These are phyloP conservation scores for Propithecus coquereli DNA, from an alignment of 2,113 vertebrate genomes.

Conservation along the genomic window DNA sequence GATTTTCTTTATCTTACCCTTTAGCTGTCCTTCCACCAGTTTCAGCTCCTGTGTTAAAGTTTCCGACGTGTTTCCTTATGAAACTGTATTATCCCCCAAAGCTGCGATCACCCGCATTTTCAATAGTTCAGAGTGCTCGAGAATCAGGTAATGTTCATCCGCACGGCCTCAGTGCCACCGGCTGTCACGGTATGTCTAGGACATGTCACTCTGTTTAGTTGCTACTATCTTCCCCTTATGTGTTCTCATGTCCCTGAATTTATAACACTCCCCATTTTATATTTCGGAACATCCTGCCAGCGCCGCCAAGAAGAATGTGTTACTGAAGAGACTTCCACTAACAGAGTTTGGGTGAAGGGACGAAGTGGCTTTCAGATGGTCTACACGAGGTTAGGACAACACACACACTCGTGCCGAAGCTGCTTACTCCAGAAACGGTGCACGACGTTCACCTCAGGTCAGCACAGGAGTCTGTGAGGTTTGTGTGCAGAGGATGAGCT, in stretches of 20 bases:
- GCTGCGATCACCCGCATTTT: not conserved
- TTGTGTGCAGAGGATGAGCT: not conserved
- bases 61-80: not conserved
- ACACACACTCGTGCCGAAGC: fast-evolving
- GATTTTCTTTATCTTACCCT: constrained; percentile 35
- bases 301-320: not conserved
- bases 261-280: not conserved
- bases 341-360: not conserved
- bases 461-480: fast-evolving
- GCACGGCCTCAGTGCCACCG: not conserved
- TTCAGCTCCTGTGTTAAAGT: not conserved
- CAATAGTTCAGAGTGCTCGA: not conserved
- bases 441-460: not conserved
- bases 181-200: not conserved
- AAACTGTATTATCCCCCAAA: not conserved
- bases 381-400: fast-evolving
- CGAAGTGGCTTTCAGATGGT: not conserved
- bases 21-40: not conserved
- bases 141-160: not conserved
- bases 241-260: not conserved
- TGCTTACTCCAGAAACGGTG: not conserved
- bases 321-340: not conserved
- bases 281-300: not conserved
- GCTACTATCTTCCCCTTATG: not conserved
- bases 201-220: not conserved